Conservation (phyloP, 2,888 invertebrate species). For the Tanypteryx hageni region DNA sequence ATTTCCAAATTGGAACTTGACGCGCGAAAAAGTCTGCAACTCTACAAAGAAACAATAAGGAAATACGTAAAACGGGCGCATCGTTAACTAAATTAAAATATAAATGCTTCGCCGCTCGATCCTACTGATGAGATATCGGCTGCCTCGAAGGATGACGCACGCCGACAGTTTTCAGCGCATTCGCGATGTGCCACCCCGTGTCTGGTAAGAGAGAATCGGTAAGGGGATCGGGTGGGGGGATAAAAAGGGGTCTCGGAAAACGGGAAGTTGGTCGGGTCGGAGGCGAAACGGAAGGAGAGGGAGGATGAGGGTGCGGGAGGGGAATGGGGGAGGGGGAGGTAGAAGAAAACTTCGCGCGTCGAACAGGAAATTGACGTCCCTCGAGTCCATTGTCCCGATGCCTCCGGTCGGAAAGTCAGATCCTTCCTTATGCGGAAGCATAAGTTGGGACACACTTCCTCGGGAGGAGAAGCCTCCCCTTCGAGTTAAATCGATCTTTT, state of each 20-base stretch:
- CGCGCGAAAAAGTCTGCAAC: too few relatives aligned
- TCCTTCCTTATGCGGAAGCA: neutral
- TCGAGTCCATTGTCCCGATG: slow-evolving; percentile 4
- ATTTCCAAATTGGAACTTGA: too few relatives aligned
- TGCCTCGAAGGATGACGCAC: neutral
- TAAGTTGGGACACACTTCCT: neutral
- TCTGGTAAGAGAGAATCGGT: neutral
- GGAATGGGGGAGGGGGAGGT: neutral
- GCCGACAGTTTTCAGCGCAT: neutral
- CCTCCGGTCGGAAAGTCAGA: neutral
- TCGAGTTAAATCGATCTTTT: neutral
- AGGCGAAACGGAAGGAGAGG: neutral
- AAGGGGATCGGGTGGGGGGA: neutral
- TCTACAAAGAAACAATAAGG: too few relatives aligned
- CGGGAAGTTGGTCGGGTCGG: too few relatives aligned
- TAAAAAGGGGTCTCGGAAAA: too few relatives aligned
- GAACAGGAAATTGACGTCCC: slow-evolving; percentile 41
- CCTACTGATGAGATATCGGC: neutral
- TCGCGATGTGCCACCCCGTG: slow-evolving; percentile 31
- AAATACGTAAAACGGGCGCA: too few relatives aligned
- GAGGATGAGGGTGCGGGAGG: neutral
- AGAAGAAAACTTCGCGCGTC: neutral
- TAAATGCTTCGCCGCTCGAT: too few relatives aligned
- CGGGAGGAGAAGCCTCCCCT: neutral
- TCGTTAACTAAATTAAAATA: too few relatives aligned